A percentile compares a stretch with the other conserved stretches of the same genome.
These are phyloP conservation scores for Chelonoidis abingdonii DNA, from an alignment of 2,113 vertebrate species.

Conservation along the genomic window DNA sequence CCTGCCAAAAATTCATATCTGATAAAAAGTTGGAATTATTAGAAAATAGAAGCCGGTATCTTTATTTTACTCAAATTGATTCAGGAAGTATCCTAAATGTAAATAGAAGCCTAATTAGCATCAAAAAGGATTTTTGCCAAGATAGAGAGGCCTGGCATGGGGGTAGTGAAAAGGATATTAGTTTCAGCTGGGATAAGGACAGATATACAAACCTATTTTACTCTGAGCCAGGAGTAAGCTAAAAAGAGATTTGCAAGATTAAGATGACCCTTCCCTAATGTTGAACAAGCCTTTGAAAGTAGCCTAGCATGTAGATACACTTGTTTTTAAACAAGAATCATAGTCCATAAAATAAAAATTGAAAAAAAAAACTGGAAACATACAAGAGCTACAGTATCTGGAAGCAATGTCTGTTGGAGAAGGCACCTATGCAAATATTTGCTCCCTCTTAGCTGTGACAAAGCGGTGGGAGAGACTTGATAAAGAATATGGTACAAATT, in stretches of 20 bases:
- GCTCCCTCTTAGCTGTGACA: not conserved
- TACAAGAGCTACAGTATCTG: not conserved
- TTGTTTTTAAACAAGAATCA: too few relatives aligned
- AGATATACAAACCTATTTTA: not conserved
- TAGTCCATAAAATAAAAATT: too few relatives aligned
- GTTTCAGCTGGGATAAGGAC: not conserved
- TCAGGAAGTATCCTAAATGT: too few relatives aligned
- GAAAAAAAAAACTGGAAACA: too few relatives aligned
- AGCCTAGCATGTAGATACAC: not conserved
- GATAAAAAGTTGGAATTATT: not conserved
- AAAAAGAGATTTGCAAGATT: not conserved
- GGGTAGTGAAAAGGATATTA: not conserved
- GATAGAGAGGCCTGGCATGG: not conserved
- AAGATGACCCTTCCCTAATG: not conserved
- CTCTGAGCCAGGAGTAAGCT: not conserved
- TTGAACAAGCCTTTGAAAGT: not conserved
- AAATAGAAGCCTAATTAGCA: not conserved
- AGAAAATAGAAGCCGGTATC: not conserved
- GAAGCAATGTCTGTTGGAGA: not conserved
- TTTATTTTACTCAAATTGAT: too few relatives aligned
- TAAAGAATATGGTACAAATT: constrained; percentile 53
- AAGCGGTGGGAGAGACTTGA: not conserved
- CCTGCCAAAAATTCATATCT: not conserved
- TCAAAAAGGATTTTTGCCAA: not conserved
- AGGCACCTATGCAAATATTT: not conserved